These are phyloP conservation scores for Nematolebias whitei DNA, from an alignment of 2,113 vertebrate genomes.

Conservation along the genomic window DNA sequence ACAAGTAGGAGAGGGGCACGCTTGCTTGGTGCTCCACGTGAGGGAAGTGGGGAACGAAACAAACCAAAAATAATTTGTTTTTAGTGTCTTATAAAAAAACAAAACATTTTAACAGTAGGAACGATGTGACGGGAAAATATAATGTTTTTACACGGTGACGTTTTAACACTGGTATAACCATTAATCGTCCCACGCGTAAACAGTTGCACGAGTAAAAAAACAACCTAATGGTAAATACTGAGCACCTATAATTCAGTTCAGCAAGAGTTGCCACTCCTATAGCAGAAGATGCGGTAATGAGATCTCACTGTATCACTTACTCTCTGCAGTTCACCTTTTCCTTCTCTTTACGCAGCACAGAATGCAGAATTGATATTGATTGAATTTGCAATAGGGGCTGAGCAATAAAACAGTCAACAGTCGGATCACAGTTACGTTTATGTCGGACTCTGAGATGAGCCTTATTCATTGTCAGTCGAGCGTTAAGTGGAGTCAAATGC, in stretches of 20 bases:
- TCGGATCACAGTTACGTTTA: neutral
- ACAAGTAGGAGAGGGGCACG: too few relatives aligned
- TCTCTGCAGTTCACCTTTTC: constrained; percentile 12
- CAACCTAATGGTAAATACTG: neutral
- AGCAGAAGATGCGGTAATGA: constrained; percentile 33
- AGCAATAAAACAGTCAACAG: neutral
- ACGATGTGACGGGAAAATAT: too few relatives aligned
- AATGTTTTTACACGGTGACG: too few relatives aligned
- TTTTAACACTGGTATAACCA: too few relatives aligned
- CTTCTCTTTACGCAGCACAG: constrained; percentile 2
- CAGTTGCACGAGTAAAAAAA: neutral
- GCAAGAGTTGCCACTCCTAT: constrained; percentile 14
- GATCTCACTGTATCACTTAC: constrained; percentile 40
- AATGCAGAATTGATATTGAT: constrained; percentile 6
- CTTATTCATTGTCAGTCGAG: neutral
- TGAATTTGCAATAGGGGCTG: neutral
- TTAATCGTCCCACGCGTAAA: too few relatives aligned
- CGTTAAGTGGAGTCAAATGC: neutral
- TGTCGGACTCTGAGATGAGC: neutral
- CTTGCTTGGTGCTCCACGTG: too few relatives aligned
- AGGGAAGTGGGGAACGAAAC: too few relatives aligned
- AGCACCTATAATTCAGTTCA: constrained; percentile 18
- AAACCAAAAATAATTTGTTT: too few relatives aligned
- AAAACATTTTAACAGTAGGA: too few relatives aligned
- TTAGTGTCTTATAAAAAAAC: too few relatives aligned